Percentiles rank a stretch among this genome's conserved stretches.
Evolutionary conservation across 1,140 invertebrate genomes (phyloP).

Genomic region (Carposina sasakii): DNA sequence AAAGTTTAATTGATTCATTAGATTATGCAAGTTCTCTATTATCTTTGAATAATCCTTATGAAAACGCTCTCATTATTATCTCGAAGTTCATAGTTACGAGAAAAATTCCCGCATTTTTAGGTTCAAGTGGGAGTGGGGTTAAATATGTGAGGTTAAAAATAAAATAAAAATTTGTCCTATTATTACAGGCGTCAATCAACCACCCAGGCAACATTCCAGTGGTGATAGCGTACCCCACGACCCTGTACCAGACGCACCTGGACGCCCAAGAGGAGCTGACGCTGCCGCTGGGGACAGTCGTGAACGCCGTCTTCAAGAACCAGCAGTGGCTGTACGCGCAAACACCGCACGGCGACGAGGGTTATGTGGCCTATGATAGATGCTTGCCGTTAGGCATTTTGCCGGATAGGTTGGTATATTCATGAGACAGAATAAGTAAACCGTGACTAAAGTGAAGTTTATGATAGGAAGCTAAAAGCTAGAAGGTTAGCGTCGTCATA

Average conservation of each 20-base stretch:
- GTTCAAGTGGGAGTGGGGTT: too few species aligned
- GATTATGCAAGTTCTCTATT: too few species aligned
- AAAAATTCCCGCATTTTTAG: too few species aligned
- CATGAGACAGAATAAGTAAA: too few species aligned
- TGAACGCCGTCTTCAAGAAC: slow-evolving; percentile 89
- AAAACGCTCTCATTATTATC: too few species aligned
- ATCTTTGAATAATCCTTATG: too few species aligned
- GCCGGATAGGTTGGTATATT: slow-evolving; percentile 67
- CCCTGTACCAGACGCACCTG: slow-evolving; percentile 82
- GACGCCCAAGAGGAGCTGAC: slow-evolving; percentile 80
- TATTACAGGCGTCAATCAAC: slow-evolving; percentile 78
- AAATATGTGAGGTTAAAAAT: too few species aligned
- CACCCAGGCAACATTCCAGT: slow-evolving; percentile 87
- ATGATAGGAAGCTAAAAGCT: too few species aligned
- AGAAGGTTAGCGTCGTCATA: too few species aligned
- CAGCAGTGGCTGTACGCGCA: slow-evolving; percentile 88
- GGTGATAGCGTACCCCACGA: slow-evolving; percentile 82
- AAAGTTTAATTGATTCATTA: too few species aligned
- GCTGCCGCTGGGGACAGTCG: slow-evolving; percentile 85
- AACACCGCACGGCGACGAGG: slow-evolving; percentile 85
- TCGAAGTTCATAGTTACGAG: too few species aligned
- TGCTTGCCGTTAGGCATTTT: slow-evolving; percentile 84
- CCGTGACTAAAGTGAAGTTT: too few species aligned
- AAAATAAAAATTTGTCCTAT: slow-evolving; percentile 8
- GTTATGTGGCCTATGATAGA: slow-evolving; percentile 82